phyloP scores from a whole-genome alignment of 2,113 vertebrate genomes.

The Oryzias melastigma region DNA sequence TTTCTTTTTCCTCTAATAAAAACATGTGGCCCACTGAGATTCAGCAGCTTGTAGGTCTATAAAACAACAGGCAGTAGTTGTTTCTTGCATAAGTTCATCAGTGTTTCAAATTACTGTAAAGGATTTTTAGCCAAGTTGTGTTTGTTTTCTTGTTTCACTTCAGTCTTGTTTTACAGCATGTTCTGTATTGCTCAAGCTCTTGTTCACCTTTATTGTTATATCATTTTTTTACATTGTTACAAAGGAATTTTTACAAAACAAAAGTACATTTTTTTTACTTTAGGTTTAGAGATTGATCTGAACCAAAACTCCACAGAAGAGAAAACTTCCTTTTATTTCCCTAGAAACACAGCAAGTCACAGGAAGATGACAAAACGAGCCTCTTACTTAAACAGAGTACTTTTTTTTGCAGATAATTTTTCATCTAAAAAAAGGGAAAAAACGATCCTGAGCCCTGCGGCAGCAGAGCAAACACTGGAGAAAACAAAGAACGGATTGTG shows the following conservation, averaged over 20 bases:
- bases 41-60: no score
- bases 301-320: slow-evolving; percentile 14
- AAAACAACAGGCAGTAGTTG: no score
- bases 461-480: slow-evolving; percentile 26
- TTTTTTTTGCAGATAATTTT: slow-evolving; percentile 30
- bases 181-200: no score
- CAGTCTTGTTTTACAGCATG: no score
- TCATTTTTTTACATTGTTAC: background rate
- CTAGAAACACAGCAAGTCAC: background rate
- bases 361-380: slow-evolving; percentile 1
- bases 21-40: no score
- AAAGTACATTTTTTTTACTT: background rate
- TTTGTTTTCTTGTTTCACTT: no score
- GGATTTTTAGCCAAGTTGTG: no score
- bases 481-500: slow-evolving; percentile 69
- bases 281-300: slow-evolving; percentile 2
- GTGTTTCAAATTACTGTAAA: no score
- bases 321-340: background rate
- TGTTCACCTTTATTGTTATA: no score
- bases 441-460: slow-evolving; percentile 48
- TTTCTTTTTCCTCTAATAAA: no score
- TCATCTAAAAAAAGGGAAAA: slow-evolving; percentile 26
- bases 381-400: slow-evolving; percentile 1
- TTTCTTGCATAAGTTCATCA: no score
- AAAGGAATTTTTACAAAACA: background rate